Evolutionary conservation across 2,113 vertebrate genomes (phyloP).

Genomic region (Lasiurus cinereus): DNA sequence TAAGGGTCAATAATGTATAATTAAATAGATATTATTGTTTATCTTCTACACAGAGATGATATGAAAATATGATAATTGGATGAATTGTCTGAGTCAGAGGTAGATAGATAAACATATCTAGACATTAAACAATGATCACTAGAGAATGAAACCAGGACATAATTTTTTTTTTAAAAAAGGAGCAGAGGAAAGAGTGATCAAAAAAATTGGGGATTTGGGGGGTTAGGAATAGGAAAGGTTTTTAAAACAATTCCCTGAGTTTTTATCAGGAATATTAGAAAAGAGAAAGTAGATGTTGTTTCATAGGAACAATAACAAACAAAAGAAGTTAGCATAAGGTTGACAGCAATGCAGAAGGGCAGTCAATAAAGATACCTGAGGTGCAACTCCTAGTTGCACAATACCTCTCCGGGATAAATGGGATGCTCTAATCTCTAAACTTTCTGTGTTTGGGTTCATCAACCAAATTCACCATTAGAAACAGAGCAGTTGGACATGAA

Average conservation of each 20-base stretch:
- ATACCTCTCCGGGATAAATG: not conserved
- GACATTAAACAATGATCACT: not conserved
- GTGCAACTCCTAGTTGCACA: not conserved
- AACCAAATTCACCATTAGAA: not conserved
- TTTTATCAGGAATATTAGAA: not conserved
- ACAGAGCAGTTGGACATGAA: not conserved
- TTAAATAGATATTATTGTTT: not conserved
- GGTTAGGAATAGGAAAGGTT: not conserved
- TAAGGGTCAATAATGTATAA: not conserved
- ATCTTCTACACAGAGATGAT: not conserved
- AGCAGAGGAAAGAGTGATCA: not conserved
- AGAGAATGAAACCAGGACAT: not conserved
- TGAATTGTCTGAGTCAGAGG: not conserved
- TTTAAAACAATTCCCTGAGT: not conserved
- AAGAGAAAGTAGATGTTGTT: not conserved
- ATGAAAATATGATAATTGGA: not conserved
- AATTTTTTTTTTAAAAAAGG: not conserved
- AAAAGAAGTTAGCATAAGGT: not conserved
- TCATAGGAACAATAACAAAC: not conserved
- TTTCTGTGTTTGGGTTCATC: not conserved
- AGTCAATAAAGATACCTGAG: not conserved
- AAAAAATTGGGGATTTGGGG: fast-evolving
- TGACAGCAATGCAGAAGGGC: not conserved
- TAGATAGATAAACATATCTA: not conserved
- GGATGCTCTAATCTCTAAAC: not conserved